A percentile compares a stretch with the other conserved stretches of the same genome.
Evolutionary conservation across 2,797 vertebrate genomes (phyloP).

Genomic region (Lateolabrax maculatus): DNA sequence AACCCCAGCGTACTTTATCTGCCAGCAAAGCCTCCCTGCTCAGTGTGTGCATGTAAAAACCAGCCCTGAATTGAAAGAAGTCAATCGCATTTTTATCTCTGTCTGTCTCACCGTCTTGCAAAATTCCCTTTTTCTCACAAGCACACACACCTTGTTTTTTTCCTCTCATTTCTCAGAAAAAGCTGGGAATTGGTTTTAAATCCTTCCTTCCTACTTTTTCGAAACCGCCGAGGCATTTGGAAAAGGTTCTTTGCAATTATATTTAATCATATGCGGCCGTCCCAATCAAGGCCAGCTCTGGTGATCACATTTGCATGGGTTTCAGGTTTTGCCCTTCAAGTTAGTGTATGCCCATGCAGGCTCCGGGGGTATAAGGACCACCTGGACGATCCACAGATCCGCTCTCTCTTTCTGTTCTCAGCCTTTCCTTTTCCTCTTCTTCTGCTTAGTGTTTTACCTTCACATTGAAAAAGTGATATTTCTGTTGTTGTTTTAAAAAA

Average conservation of each 20-base stretch:
- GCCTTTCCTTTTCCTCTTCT: conserved; percentile 3
- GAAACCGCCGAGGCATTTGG: conserved; percentile 82
- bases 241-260: conserved; percentile 86
- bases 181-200: conserved; percentile 78
- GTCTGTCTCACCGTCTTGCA: conserved; percentile 19
- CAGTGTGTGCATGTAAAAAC: conserved; percentile 76
- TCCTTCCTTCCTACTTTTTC: conserved; percentile 78
- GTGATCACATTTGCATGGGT: conserved; percentile 87
- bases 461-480: not conserved
- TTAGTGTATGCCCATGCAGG: conserved; percentile 71
- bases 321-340: conserved; percentile 83
- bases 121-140: conserved; percentile 34
- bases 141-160: conserved; percentile 37
- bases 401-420: conserved; percentile 22
- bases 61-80: conserved; percentile 70
- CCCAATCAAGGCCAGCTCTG: conserved; percentile 83
- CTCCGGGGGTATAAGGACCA: conserved; percentile 78
- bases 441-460: not conserved
- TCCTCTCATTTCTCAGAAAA: conserved; percentile 30
- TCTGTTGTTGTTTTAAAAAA: not conserved
- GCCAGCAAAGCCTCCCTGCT: conserved; percentile 70
- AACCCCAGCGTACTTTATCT: conserved; percentile 79
- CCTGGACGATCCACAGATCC: conserved; percentile 74
- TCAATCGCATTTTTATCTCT: conserved; percentile 45
- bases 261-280: conserved; percentile 86